These are phyloP conservation scores for Lycorma delicatula DNA, from an alignment of 1,140 invertebrate species.

Conservation along the genomic window DNA sequence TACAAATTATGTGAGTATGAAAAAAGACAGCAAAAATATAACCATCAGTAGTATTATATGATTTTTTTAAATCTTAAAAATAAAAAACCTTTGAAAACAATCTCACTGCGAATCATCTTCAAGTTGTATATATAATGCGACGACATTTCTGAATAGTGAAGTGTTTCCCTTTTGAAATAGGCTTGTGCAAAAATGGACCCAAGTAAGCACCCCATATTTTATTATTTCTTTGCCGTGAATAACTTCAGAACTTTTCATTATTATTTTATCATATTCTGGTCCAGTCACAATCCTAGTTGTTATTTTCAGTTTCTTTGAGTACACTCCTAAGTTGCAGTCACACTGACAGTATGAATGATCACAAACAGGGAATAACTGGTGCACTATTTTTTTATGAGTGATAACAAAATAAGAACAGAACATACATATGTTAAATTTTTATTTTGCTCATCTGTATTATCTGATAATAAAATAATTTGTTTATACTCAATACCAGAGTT, in stretches of 20 bases:
- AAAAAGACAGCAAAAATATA: no score
- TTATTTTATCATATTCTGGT: constrained; percentile 14
- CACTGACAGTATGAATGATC: constrained; percentile 16
- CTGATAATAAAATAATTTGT: neutral
- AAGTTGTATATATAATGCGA: neutral
- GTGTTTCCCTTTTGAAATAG: neutral
- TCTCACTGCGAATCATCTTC: no score
- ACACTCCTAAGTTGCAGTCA: constrained; percentile 19
- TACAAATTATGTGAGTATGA: no score
- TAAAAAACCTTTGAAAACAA: no score
- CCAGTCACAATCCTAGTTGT: constrained; percentile 10
- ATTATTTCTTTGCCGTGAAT: neutral
- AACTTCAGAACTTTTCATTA: constrained; percentile 2
- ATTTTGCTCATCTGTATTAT: neutral
- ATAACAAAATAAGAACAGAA: neutral
- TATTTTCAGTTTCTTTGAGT: constrained; percentile 11
- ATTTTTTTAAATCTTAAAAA: no score
- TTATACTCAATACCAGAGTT: neutral
- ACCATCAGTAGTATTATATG: no score
- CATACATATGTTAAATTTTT: neutral
- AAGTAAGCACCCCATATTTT: neutral
- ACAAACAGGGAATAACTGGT: constrained; percentile 16
- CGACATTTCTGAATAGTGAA: neutral
- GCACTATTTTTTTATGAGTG: neutral
- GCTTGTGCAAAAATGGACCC: neutral